phyloP scores from a whole-genome alignment of 92 coral and sea anemone species.

The Montipora capitata region DNA sequence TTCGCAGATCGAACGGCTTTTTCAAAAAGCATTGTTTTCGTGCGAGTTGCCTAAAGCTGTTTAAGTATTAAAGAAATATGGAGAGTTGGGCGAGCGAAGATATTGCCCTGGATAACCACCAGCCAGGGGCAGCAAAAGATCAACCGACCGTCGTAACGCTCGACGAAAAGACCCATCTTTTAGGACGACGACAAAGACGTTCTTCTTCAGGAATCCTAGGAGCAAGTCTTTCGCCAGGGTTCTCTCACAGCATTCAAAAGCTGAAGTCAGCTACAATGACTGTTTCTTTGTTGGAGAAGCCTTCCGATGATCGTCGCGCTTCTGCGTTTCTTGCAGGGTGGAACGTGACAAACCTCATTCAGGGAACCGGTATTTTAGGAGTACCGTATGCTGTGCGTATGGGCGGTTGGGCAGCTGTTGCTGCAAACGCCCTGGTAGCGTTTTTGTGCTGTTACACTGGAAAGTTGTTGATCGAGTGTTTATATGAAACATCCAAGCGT shows the following conservation, averaged over 20 bases:
- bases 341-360: slow-evolving; percentile 88
- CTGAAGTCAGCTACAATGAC: slow-evolving; percentile 78
- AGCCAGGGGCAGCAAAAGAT: not conserved
- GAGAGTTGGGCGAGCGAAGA: slow-evolving; percentile 8
- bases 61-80: not conserved
- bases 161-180: slow-evolving; percentile 39
- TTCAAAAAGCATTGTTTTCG: not conserved
- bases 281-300: slow-evolving; percentile 79
- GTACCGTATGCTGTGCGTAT: slow-evolving; percentile 84
- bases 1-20: not conserved
- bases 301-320: slow-evolving; percentile 82
- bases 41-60: not conserved
- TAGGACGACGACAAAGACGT: not conserved
- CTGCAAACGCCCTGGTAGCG: slow-evolving; percentile 73
- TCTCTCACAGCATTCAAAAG: slow-evolving; percentile 64
- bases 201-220: slow-evolving; percentile 4
- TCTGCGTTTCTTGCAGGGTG: slow-evolving; percentile 88
- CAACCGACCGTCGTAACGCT: slow-evolving; percentile 19
- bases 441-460: slow-evolving; percentile 86
- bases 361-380: slow-evolving; percentile 89
- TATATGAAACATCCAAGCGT: slow-evolving; percentile 75
- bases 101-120: slow-evolving; percentile 21
- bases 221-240: slow-evolving; percentile 5
- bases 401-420: slow-evolving; percentile 91
- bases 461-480: slow-evolving; percentile 82